Percentiles rank a stretch among this genome's conserved stretches.
phyloP scores from a whole-genome alignment of 2,797 vertebrate genomes.

The Leuciscus waleckii region DNA sequence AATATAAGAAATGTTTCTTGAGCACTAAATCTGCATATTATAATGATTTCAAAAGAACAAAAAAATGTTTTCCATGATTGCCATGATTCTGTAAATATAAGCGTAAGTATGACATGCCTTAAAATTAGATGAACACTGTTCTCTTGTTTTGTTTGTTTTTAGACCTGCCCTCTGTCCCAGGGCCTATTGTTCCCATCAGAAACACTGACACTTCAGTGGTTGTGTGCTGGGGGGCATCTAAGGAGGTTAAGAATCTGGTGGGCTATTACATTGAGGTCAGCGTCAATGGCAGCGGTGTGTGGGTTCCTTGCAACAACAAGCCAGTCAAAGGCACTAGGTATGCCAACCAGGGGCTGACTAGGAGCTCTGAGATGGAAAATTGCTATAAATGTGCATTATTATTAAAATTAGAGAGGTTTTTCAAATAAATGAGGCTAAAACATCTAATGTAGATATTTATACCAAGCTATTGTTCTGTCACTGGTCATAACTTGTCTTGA shows the following conservation, averaged over 20 bases:
- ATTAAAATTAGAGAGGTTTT: neutral
- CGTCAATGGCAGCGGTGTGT: slow-evolving; percentile 84
- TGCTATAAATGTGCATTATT: neutral
- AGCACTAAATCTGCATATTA: neutral
- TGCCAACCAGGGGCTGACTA: neutral
- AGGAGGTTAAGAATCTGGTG: slow-evolving; percentile 85
- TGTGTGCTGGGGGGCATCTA: slow-evolving; percentile 86
- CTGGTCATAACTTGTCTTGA: neutral
- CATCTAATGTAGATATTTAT: neutral
- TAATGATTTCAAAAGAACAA: neutral
- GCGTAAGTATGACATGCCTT: neutral
- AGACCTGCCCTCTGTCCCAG: slow-evolving; percentile 91
- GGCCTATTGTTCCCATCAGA: slow-evolving; percentile 82
- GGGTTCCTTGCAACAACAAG: slow-evolving; percentile 97
- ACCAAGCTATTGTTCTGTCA: neutral
- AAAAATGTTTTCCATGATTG: neutral
- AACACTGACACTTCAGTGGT: slow-evolving; percentile 92
- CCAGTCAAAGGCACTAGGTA: slow-evolving; percentile 94
- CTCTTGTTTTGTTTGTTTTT: slow-evolving; percentile 27
- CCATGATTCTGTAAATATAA: neutral
- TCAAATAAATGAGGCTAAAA: neutral
- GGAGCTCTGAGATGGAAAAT: neutral
- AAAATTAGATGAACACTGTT: neutral
- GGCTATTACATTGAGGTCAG: slow-evolving; percentile 94
- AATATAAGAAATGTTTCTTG: neutral